phyloP scores from a whole-genome alignment of 2,797 vertebrate genomes.

The Trematomus bernacchii region DNA sequence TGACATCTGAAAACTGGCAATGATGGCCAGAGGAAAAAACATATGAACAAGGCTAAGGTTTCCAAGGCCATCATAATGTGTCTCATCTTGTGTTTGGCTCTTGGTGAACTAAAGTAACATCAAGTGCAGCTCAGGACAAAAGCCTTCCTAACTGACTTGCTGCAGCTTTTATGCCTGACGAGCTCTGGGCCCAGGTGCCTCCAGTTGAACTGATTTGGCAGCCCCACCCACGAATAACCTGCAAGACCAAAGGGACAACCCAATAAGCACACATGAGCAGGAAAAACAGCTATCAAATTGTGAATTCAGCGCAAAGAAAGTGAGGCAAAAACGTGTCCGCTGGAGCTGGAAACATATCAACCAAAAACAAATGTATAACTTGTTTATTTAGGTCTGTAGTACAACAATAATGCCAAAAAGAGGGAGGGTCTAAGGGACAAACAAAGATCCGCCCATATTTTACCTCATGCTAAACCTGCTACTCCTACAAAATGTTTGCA shows the following conservation, averaged over 20 bases:
- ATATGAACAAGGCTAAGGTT: not conserved
- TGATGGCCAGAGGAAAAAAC: slow-evolving; percentile 7
- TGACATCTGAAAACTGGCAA: not conserved
- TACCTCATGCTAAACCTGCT: no score
- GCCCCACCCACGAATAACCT: slow-evolving; percentile 2
- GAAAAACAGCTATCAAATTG: no score
- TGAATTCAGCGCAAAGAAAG: not conserved
- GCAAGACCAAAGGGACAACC: not conserved
- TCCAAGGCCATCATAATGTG: not conserved
- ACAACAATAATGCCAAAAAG: not conserved
- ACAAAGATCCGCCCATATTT: no score
- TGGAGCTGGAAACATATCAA: not conserved
- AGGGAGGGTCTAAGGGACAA: not conserved
- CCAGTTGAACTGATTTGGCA: not conserved
- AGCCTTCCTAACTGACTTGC: not conserved
- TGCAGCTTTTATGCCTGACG: not conserved
- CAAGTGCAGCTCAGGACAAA: not conserved
- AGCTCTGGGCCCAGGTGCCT: not conserved
- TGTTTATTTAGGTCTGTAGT: not conserved
- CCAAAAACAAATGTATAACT: not conserved
- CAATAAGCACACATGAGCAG: not conserved
- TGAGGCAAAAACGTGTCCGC: not conserved
- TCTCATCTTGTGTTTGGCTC: not conserved
- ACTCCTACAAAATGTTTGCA: no score
- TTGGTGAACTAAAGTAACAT: not conserved